Evolutionary conservation across 2,113 vertebrate genomes (phyloP), one percentile per base, ranked within the genome.

Genomic region (Conger conger): DNA sequence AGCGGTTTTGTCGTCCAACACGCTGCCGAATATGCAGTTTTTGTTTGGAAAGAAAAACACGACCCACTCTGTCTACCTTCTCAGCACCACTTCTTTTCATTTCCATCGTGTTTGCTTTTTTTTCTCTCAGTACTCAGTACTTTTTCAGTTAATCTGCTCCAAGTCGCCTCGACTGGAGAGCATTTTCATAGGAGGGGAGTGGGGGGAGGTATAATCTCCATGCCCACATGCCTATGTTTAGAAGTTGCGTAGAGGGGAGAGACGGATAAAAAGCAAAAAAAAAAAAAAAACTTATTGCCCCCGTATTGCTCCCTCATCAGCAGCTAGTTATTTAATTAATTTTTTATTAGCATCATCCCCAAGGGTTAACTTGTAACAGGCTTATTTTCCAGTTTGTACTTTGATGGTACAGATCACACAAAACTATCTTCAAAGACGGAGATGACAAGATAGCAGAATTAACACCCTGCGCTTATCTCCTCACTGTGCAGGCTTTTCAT

Each of bases 341-440:
- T 93, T 88, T 88, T 89, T n/a, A 40, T 85, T 85, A 16, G 82
- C 85, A 85, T 87, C 90, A 77, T 88, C 84, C 90, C 90, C 83
- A 60, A 88, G 87, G 91, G 89, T 84, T 81, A 88, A 76, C 60
- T 30, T 60, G 33, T 54, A 85, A 82, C 73, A 76, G 76, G 85
- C 85, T 86, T 38, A 77, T 83, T 42, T 82, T 86, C 81, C 80
- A 13, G 42, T 60, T 86, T 90, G 89, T 81, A 90, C 92, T 95
- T 95, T 94, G 93, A 96, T 95, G 92, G 91, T 88, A 92, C 91
- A 86, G 92, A 95, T 94, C 79, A 82, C 86, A 82, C 53, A 89
- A 91, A 88, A 90, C 87, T 88, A 89, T 90, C 94, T 94, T 96
- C 93, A 95, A 94, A 95, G 93, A 92, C 90, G 50, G 68, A 90